These are phyloP conservation scores for Eulemur rufifrons DNA, from an alignment of 2,113 vertebrate genomes.

Conservation along the genomic window DNA sequence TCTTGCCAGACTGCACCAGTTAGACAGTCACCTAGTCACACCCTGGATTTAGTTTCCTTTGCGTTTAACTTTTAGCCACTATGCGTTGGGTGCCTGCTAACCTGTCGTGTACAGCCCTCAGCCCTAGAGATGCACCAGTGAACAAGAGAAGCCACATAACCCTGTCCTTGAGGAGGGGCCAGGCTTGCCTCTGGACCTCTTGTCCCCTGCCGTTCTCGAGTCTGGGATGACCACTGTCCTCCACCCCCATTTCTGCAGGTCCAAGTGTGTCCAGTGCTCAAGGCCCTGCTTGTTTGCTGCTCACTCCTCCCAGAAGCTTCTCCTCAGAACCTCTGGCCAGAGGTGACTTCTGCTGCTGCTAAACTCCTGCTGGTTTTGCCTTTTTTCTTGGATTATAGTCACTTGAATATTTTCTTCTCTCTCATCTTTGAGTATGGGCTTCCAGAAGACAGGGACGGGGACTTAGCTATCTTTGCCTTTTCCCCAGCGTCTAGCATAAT, in stretches of 20 bases:
- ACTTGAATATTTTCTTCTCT: not conserved
- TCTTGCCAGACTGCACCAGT: accelerated
- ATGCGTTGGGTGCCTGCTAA: accelerated
- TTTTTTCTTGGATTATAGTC: not conserved
- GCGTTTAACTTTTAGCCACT: not conserved
- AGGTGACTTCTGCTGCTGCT: not conserved
- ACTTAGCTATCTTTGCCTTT: not conserved
- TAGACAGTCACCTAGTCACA: not conserved
- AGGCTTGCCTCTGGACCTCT: not conserved
- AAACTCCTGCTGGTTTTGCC: not conserved
- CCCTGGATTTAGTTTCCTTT: not conserved
- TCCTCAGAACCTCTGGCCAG: not conserved
- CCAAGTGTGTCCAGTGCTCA: not conserved
- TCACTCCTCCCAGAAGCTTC: not conserved
- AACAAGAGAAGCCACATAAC: not conserved
- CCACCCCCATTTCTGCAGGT: accelerated
- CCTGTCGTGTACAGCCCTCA: accelerated
- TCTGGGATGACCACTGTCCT: not conserved
- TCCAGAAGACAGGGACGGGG: not conserved
- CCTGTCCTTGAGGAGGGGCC: not conserved
- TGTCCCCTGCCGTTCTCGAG: not conserved
- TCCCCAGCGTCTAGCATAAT: not conserved
- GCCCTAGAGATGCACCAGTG: not conserved
- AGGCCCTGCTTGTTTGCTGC: not conserved
- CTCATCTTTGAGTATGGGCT: not conserved